Conservation (phyloP, 2,888 invertebrate genomes). For the Erebia aethiops region DNA sequence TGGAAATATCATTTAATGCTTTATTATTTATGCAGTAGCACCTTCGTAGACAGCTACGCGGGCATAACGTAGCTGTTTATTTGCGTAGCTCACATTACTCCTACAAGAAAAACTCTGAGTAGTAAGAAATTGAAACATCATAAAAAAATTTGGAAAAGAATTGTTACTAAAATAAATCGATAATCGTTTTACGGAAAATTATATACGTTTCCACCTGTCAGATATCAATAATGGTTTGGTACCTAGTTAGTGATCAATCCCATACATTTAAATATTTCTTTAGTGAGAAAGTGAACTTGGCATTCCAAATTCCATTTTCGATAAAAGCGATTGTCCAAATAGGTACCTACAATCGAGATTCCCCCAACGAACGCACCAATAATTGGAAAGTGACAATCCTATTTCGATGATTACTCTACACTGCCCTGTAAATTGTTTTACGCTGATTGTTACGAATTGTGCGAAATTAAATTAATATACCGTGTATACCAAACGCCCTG, state of each 20-base stretch:
- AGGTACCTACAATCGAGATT: constrained; percentile 50
- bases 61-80: background rate
- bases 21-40: background rate
- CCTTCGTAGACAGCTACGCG: background rate
- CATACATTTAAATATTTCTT: background rate
- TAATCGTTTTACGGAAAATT: background rate
- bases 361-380: constrained; percentile 63
- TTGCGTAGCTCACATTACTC: background rate
- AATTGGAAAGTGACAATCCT: constrained; percentile 80
- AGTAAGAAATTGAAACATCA: no score
- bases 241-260: background rate
- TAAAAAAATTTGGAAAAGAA: no score
- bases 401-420: constrained; percentile 72
- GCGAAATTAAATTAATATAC: constrained; percentile 44
- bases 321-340: constrained; percentile 41
- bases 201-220: background rate
- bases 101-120: background rate
- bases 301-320: constrained; percentile 35
- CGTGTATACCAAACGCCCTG: constrained; percentile 36
- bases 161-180: background rate
- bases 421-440: constrained; percentile 51
- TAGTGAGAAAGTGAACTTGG: constrained; percentile 6
- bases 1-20: no score
- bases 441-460: constrained; percentile 50
- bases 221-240: background rate